Base-by-base conservation (phyloP, 2,888 invertebrate species). In the Heteropelma amictum region DNA sequence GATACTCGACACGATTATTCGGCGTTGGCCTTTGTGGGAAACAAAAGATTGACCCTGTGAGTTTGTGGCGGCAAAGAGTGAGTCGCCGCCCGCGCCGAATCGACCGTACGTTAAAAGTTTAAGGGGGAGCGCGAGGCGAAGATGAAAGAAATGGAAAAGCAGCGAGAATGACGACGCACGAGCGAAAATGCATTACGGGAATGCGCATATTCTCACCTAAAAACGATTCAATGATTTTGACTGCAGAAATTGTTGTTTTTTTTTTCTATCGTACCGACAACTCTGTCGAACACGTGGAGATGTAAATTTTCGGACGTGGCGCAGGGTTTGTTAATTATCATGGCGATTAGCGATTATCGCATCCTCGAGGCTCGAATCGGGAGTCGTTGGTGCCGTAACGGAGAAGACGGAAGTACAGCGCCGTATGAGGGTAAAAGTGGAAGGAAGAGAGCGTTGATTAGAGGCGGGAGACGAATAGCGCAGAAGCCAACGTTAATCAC, bases 261-360 rank as follows among this genome's bases (percentile, higher is more conserved):
- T n/a, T n/a, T n/a, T n/a, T n/a, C n/a, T n/a, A n/a, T n/a, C n/a
- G n/a, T n/a, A n/a, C n/a, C n/a, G n/a, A n/a, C n/a, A n/a, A n/a
- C n/a, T n/a, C n/a, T n/a, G n/a, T n/a, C n/a, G n/a, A n/a, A 33
- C 3, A 61, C 14, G 12, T 17, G 19, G 1, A 28, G 1, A 26
- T 38, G 2, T 26, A 40, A 38, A 1, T 42, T 42, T 30, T 28
- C 38, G 28, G 30, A 47, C 12, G 40, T 26, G 58, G 35, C 38
- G 45, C 26, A 40, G 65, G 58, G 58, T 58, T 68, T 33, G 63
- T 60, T 76, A 68, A 76, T 76, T 76, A 76, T 72, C 69, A 60
- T 63, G 68, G 72, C 72, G 72, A 76, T 76, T 76, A 76, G 63
- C 49, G 72, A 76, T 76, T 76, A 76, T 72, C 76, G 58, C 58